Evolutionary conservation across 2,888 invertebrate genomes (phyloP), one percentile per base, ranked within the genome.

Genomic region (Psylliodes chrysocephalus): DNA sequence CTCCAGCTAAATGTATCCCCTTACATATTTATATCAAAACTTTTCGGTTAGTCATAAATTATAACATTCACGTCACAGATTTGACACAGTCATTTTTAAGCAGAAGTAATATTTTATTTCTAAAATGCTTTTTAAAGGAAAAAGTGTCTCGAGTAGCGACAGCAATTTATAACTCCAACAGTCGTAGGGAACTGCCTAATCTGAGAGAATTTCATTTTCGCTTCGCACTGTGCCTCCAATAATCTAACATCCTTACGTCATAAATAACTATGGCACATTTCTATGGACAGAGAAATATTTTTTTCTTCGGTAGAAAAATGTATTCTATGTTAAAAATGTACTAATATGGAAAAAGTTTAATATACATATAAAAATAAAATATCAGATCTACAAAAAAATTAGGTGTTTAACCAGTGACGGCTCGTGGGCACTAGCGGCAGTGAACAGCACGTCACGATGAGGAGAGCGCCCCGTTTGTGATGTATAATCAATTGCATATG

Each of bases 11-110:
- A 49, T 38, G 17, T 19, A 51, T 51, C 47, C 30, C 46, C 47
- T 47, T 19, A 47, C 47, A 51, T 59, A 40, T 59, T 59, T 59
- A 59, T 38, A 49, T 30, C 38, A 22, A 51, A 59, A 59, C 59
- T 59, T 59, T 59, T 59, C 33, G 51, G 35, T 59, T 51, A 59
- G 28, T 40, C 59, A 59, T 59, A 59, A 59, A 59, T 59, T 59
- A 59, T 49, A 40, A 59, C 59, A 59, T 59, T 59, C 40, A 59
- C 15, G 59, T 59, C 59, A 49, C 28, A 51, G 49, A 51, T 59
- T 59, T 59, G 59, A 59, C 59, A 38, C 49, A 59, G 59, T 59
- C 59, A 59, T 59, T 59, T 59, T 59, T 59, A 57, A 59, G 59
- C 56, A 59, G 18, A 49, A 59, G 59, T 49, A 59, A 59, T 59